Evolutionary conservation across 2,888 invertebrate genomes (phyloP).

Genomic region (Icerya purchasi): DNA sequence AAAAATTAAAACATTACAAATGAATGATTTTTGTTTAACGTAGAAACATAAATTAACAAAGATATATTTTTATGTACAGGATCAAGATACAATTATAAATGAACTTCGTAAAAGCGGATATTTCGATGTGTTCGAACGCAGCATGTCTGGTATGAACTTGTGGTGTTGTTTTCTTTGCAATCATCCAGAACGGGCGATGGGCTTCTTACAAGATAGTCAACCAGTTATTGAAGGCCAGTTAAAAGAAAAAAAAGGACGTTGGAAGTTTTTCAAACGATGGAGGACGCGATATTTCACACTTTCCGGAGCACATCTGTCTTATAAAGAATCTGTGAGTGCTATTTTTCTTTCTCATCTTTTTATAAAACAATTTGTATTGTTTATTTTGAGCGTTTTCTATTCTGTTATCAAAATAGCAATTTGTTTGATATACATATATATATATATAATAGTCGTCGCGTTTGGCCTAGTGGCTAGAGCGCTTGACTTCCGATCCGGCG

Average conservation of each 20-base stretch:
- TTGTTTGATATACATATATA: background rate
- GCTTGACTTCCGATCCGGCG: no score
- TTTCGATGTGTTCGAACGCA: conserved; percentile 74
- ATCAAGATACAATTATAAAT: conserved; percentile 64
- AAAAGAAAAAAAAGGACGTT: conserved; percentile 78
- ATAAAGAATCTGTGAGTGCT: conserved; percentile 53
- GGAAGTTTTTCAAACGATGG: conserved; percentile 80
- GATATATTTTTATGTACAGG: conserved; percentile 33
- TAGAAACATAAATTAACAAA: no score
- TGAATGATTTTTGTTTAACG: no score
- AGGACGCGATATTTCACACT: conserved; percentile 82
- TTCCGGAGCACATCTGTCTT: conserved; percentile 75
- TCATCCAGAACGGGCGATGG: conserved; percentile 72
- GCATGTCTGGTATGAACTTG: conserved; percentile 31
- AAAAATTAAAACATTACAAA: no score
- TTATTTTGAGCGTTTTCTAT: background rate
- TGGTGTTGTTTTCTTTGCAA: conserved; percentile 91
- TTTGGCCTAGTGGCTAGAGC: no score
- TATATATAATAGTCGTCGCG: no score
- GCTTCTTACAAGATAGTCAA: conserved; percentile 55
- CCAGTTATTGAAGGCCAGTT: conserved; percentile 78
- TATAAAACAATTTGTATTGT: background rate
- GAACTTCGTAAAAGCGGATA: conserved; percentile 71
- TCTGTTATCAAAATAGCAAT: background rate
- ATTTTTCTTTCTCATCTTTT: background rate